Conservation (phyloP, 2,113 vertebrate genomes). For the Naja naja region DNA sequence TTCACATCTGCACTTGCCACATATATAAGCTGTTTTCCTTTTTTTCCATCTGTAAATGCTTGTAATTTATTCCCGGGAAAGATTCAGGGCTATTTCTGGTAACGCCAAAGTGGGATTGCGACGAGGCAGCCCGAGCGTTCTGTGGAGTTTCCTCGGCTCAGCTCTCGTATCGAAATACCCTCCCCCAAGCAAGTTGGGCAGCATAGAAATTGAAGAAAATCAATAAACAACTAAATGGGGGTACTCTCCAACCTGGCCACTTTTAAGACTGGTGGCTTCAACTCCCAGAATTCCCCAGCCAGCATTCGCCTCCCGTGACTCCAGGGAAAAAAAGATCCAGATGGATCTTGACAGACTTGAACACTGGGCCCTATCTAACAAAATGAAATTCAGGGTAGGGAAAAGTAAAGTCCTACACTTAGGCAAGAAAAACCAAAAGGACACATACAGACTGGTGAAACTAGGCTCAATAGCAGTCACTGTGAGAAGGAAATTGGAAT, state of each 20-base stretch:
- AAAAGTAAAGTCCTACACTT: too few relatives aligned
- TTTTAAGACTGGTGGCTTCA: background rate
- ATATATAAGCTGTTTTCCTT: background rate
- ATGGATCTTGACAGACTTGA: too few relatives aligned
- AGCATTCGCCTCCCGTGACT: too few relatives aligned
- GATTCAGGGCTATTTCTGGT: constrained; percentile 38
- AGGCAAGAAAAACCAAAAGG: too few relatives aligned
- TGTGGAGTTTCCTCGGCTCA: background rate
- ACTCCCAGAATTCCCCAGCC: background rate
- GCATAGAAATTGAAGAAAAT: background rate
- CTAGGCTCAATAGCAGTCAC: too few relatives aligned
- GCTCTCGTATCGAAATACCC: background rate
- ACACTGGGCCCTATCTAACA: too few relatives aligned
- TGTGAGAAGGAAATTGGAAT: too few relatives aligned
- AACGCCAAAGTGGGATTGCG: background rate
- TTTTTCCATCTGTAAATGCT: constrained; percentile 44
- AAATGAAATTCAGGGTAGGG: too few relatives aligned
- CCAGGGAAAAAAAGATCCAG: too few relatives aligned
- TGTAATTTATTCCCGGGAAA: constrained; percentile 5
- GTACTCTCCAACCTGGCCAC: background rate
- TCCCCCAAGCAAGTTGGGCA: background rate
- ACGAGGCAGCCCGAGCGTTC: background rate
- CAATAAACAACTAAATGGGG: background rate
- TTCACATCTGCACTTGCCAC: background rate
- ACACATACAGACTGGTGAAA: too few relatives aligned